Evolutionary conservation across 2,888 invertebrate species (phyloP).

Genomic region (Pilophorus perplexus): DNA sequence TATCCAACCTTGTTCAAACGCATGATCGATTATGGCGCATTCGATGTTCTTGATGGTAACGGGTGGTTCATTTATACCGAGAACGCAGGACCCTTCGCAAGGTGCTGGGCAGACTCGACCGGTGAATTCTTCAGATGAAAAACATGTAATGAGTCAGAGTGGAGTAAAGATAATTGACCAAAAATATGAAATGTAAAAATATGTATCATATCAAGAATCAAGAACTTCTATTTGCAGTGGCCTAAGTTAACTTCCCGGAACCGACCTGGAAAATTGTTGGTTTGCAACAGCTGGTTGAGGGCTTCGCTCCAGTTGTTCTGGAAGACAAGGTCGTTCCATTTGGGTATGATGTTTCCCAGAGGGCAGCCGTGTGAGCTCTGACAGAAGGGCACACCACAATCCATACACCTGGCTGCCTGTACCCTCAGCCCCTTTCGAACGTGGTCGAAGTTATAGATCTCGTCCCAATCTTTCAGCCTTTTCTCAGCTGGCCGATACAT

Average conservation of each 20-base stretch:
- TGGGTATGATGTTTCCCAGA: constrained; percentile 96
- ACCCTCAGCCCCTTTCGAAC: constrained; percentile 85
- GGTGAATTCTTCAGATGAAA: constrained; percentile 68
- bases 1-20: constrained; percentile 95
- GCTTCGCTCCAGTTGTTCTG: constrained; percentile 93
- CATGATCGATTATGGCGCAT: constrained; percentile 97
- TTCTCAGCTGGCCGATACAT: constrained; percentile 83
- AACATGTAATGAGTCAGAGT: neutral
- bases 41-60: constrained; percentile 99
- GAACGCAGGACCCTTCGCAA: constrained; percentile 96
- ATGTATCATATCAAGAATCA: constrained; percentile 31
- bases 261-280: constrained; percentile 93
- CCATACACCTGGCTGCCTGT: constrained; percentile 97
- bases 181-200: too few species aligned
- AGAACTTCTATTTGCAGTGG: too few species aligned
- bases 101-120: constrained; percentile 95
- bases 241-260: neutral
- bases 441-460: constrained; percentile 84
- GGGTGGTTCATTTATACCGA: constrained; percentile 91
- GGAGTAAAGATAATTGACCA: neutral
- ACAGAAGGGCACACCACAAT: constrained; percentile 98
- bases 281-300: constrained; percentile 86
- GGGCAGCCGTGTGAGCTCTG: constrained; percentile 94
- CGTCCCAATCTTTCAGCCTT: constrained; percentile 92
- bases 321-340: constrained; percentile 98